Percentiles rank a stretch among this genome's conserved stretches.
Evolutionary conservation across 2,113 vertebrate species (phyloP).

Genomic region (Arothron firmamentum): DNA sequence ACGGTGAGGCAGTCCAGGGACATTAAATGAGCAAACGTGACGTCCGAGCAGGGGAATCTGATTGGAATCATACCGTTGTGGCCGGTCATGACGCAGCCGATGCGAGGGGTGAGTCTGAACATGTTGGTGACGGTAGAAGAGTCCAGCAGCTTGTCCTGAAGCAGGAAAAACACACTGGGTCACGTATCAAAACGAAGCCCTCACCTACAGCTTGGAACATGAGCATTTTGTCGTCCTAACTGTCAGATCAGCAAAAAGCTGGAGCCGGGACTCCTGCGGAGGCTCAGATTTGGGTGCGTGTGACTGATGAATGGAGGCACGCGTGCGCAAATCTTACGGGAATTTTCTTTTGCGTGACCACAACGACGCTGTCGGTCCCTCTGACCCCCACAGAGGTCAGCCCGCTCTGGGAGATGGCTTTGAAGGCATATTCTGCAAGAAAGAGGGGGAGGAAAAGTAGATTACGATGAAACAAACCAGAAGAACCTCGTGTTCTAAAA

Average conservation of each 20-base stretch:
- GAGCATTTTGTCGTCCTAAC: not conserved
- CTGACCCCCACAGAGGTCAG: conserved; percentile 75
- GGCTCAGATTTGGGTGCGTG: conserved; percentile 5
- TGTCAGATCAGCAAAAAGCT: conserved; percentile 22
- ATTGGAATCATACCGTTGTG: conserved; percentile 58
- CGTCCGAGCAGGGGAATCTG: not conserved
- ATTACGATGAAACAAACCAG: not conserved
- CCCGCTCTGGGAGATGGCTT: conserved; percentile 72
- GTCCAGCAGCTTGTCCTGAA: conserved; percentile 77
- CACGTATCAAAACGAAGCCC: not conserved
- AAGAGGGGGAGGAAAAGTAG: not conserved
- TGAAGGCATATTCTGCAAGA: conserved; percentile 76
- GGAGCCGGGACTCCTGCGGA: conserved; percentile 17
- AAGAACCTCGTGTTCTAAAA: not conserved
- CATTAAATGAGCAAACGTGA: not conserved
- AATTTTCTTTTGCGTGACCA: conserved; percentile 79
- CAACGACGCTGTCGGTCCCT: conserved; percentile 68
- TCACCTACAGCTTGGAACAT: not conserved
- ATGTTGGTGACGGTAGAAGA: conserved; percentile 76
- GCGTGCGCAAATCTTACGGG: conserved; percentile 58
- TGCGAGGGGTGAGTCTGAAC: conserved; percentile 71
- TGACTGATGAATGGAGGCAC: conserved; percentile 9
- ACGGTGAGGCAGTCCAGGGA: not conserved
- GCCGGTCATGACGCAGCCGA: conserved; percentile 81
- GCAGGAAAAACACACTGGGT: not conserved